A percentile compares a stretch with the other conserved stretches of the same genome.
Conservation (phyloP, 1,140 invertebrate species). For the Drosophila aff. region DNA sequence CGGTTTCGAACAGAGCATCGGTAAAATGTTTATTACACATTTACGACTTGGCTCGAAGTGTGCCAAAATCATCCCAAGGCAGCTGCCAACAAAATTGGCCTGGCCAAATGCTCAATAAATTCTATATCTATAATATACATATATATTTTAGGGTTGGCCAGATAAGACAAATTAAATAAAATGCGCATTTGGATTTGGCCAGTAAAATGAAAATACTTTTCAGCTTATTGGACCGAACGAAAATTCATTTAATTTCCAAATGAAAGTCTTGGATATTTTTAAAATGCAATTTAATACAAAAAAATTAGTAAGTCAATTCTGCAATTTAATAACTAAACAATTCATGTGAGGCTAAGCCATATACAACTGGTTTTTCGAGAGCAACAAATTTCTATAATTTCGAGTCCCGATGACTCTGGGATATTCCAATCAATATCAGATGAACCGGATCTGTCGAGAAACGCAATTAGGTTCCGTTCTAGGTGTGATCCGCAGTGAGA, state of each 20-base stretch:
- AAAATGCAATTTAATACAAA: neutral
- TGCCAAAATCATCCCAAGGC: conserved; percentile 27
- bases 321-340: neutral
- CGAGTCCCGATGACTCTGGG: neutral
- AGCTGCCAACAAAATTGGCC: conserved; percentile 42
- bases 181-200: conserved; percentile 48
- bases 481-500: neutral
- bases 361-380: neutral
- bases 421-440: neutral
- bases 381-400: conserved; percentile 3
- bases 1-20: neutral
- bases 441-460: conserved; percentile 9
- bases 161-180: conserved; percentile 39
- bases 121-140: conserved; percentile 4
- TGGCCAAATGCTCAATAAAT: conserved; percentile 40
- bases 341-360: too few species aligned
- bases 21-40: conserved; percentile 38
- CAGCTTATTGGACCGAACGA: neutral
- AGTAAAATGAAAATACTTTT: conserved; percentile 17
- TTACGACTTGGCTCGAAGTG: conserved; percentile 4
- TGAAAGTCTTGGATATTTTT: neutral
- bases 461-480: conserved; percentile 1
- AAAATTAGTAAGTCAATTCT: neutral
- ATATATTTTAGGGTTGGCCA: conserved; percentile 12
- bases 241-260: neutral